Evolutionary conservation across 2,113 vertebrate species (phyloP).

Genomic region (Opisthocomus hoazin): DNA sequence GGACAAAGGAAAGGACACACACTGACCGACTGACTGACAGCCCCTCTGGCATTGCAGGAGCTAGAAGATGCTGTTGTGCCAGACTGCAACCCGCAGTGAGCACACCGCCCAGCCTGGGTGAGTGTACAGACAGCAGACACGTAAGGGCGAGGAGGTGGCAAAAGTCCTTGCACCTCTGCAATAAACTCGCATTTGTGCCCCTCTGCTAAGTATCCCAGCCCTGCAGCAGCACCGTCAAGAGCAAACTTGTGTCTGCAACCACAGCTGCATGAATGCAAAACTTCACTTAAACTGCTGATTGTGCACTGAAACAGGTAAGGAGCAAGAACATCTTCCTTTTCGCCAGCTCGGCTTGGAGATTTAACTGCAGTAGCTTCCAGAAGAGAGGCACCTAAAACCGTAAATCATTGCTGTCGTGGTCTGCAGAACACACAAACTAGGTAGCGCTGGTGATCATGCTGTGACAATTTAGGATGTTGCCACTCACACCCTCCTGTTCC

Average conservation of each 20-base stretch:
- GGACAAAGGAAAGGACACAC: not conserved
- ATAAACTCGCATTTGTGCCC: not conserved
- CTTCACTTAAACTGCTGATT: not conserved
- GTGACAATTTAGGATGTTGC: not conserved
- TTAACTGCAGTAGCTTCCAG: not conserved
- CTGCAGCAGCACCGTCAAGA: not conserved
- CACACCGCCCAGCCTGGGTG: no score
- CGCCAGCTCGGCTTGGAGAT: not conserved
- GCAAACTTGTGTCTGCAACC: not conserved
- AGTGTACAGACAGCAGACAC: not conserved
- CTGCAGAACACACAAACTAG: not conserved
- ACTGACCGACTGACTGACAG: not conserved
- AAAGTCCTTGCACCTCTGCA: not conserved
- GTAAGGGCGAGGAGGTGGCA: not conserved
- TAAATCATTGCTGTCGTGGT: not conserved
- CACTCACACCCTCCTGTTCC: not conserved
- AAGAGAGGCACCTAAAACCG: not conserved
- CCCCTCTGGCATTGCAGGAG: not conserved
- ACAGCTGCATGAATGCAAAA: not conserved
- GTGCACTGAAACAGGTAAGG: not conserved
- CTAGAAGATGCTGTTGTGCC: not conserved
- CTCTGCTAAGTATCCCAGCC: not conserved
- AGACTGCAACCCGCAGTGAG: not conserved
- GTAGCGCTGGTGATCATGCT: not conserved
- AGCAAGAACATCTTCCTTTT: not conserved